These are phyloP conservation scores for Erethizon dorsatum DNA, from an alignment of 2,797 vertebrate genomes.

Conservation along the genomic window DNA sequence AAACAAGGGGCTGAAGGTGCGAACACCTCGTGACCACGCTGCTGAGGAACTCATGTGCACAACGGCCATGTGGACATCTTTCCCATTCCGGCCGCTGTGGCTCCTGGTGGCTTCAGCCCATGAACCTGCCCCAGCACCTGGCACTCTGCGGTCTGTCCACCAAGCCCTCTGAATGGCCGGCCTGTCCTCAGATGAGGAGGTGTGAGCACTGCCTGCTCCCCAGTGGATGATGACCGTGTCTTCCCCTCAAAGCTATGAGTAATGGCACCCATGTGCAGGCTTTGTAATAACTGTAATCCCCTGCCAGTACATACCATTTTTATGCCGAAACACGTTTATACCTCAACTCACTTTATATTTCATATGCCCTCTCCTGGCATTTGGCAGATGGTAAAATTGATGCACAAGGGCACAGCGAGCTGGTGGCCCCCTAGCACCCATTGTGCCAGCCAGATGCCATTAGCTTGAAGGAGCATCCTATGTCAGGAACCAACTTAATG, in stretches of 20 bases:
- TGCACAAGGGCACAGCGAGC: not conserved
- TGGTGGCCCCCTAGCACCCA: not conserved
- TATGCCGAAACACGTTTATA: not conserved
- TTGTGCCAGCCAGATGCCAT: not conserved
- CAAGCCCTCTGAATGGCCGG: accelerated
- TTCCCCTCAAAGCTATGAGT: not conserved
- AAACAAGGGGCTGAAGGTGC: not conserved
- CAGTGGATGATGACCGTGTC: accelerated
- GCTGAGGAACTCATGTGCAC: not conserved
- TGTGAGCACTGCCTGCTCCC: accelerated
- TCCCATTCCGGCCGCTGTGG: not conserved
- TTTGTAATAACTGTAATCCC: not conserved
- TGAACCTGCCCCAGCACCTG: accelerated
- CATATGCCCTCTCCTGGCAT: conserved; percentile 27
- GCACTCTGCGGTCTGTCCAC: not conserved
- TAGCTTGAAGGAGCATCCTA: not conserved
- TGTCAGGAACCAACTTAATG: not conserved
- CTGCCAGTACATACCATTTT: not conserved
- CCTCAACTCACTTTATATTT: conserved; percentile 30
- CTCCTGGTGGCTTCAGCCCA: accelerated
- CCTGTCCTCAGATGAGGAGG: not conserved
- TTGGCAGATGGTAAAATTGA: conserved; percentile 54
- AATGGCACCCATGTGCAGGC: not conserved
- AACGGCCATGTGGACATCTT: not conserved
- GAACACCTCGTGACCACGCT: not conserved